These are phyloP conservation scores for Neomicropteryx cornuta DNA, from an alignment of 1,140 invertebrate genomes.

Conservation along the genomic window DNA sequence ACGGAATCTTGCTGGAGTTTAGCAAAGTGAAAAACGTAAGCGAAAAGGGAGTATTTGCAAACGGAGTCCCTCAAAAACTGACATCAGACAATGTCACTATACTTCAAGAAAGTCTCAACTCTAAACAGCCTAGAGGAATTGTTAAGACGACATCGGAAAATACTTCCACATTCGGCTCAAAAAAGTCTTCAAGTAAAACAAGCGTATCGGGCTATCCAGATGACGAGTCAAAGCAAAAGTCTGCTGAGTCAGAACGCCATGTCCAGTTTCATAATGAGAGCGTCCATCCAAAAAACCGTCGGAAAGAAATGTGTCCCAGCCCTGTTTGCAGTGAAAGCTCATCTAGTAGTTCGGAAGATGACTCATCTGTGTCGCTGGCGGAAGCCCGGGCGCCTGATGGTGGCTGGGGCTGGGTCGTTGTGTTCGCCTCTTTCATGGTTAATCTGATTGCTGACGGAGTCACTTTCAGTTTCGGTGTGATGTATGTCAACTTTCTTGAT, in stretches of 20 bases:
- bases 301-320: constrained; percentile 23
- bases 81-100: too few relatives aligned
- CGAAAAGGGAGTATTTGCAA: too few relatives aligned
- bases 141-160: constrained; percentile 15
- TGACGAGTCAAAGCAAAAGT: constrained; percentile 11
- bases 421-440: constrained; percentile 78
- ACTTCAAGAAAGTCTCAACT: constrained; percentile 31
- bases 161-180: constrained; percentile 14
- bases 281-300: constrained; percentile 30
- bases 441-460: constrained; percentile 87
- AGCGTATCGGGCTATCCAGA: too few relatives aligned
- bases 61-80: too few relatives aligned
- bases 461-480: constrained; percentile 78
- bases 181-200: constrained; percentile 16
- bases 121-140: constrained; percentile 2
- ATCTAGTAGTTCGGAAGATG: constrained; percentile 42
- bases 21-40: too few relatives aligned
- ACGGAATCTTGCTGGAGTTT: too few relatives aligned
- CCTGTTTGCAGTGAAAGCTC: constrained; percentile 35
- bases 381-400: constrained; percentile 61
- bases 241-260: constrained; percentile 29
- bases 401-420: constrained; percentile 71
- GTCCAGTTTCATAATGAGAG: constrained; percentile 48
- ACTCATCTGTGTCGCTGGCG: constrained; percentile 47
- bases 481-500: constrained; percentile 67